These are phyloP conservation scores for Watsonalla binaria DNA, from an alignment of 2,888 invertebrate species.

Conservation along the genomic window DNA sequence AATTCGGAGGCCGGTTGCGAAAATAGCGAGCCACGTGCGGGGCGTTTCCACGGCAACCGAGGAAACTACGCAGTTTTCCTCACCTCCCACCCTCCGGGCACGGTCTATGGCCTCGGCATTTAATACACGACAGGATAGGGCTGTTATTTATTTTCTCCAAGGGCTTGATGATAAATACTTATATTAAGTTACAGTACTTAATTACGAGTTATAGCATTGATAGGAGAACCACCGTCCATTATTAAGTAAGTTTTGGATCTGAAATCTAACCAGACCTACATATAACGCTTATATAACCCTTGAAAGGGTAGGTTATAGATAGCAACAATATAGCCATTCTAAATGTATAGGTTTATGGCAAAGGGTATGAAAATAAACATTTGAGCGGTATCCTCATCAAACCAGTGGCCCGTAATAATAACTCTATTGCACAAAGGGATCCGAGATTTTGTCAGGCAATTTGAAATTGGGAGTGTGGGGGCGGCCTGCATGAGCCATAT, in stretches of 20 bases:
- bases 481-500: slow-evolving; percentile 35
- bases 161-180: slow-evolving; percentile 6
- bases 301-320: too few relatives aligned
- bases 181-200: too few relatives aligned
- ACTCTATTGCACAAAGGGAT: slow-evolving; percentile 64
- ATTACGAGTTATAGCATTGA: too few relatives aligned
- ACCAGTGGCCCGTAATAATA: slow-evolving; percentile 67
- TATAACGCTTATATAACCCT: too few relatives aligned
- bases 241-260: too few relatives aligned
- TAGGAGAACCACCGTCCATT: too few relatives aligned
- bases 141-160: slow-evolving; percentile 23
- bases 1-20: slow-evolving; percentile 50
- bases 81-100: slow-evolving; percentile 38
- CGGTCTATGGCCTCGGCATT: slow-evolving; percentile 28
- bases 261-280: too few relatives aligned
- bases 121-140: slow-evolving; percentile 29
- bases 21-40: slow-evolving; percentile 55
- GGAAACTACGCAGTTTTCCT: slow-evolving; percentile 68
- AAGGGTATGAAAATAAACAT: slow-evolving; percentile 17
- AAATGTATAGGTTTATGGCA: slow-evolving; percentile 4
- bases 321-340: too few relatives aligned
- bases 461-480: slow-evolving; percentile 51
- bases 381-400: slow-evolving; percentile 47
- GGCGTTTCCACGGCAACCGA: slow-evolving; percentile 69
- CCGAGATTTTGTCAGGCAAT: slow-evolving; percentile 61